Evolutionary conservation across 2,113 vertebrate genomes (phyloP), one percentile per base, ranked within the genome.

Genomic region (Sorex araneus): DNA sequence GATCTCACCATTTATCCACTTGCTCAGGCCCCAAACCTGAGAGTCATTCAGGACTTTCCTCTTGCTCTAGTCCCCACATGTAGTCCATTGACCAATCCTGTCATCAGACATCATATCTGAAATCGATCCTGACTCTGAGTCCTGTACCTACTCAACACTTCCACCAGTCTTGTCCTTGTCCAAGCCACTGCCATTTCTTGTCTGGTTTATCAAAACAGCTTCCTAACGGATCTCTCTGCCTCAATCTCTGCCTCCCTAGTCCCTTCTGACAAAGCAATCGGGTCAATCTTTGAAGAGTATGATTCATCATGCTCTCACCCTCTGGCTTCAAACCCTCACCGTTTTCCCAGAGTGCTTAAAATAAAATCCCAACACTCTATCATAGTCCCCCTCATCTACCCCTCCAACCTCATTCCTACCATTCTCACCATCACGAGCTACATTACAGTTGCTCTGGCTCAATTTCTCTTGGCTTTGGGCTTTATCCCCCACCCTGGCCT

Each of bases 81-180:
- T n/a, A 71, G 81, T 69, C 74, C n/a, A 80, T 30, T 80, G 69
- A 36, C 75, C 84, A 93, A 69, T 66, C 70, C 40, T 34, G 2
- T 70, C 74, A 78, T 36, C 50, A 54, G 50, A 63, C 34, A 90
- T 93, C 36, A 18, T 94, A 80, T 43, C 87, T 54, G 87, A 87
- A 93, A 43, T 83, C 63, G 32, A 74, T 57, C 86, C 70, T 50
- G 19, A 73, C 69, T 74, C 78, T 77, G 34, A 87, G 43, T 45
- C 45, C 50, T 54, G 50, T 15, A 54, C 50, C 12, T 32, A 80
- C 60, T 93, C 78, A 54, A 27, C 50, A 89, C 69, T 69, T 73
- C 70, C 18, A 60, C 67, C 60, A 63, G 28, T 34, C 60, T 28
- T 63, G 32, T 64, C 63, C 21, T 27, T 73, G 16, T 73, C 40